Evolutionary conservation across 2,888 invertebrate genomes (phyloP), one percentile per base, ranked within the genome.

Genomic region (Petrophora chlorosata): DNA sequence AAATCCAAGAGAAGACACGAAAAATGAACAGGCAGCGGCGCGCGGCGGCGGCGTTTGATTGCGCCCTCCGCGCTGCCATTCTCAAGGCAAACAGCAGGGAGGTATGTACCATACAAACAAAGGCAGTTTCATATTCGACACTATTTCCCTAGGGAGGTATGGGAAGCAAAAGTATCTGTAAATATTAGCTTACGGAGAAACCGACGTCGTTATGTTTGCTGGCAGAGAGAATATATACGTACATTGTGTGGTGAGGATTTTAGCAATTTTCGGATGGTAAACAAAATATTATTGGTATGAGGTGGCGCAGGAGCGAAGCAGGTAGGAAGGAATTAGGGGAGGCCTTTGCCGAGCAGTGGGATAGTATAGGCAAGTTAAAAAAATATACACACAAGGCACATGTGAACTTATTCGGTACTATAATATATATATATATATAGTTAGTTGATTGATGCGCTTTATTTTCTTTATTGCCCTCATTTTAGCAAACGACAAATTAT

Each of bases 71-170:
- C 22, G 39, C 52, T 47, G 38, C 49, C 45, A 38, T 29, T 42
- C 26, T 28, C 10, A 28, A 23, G 19, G 10, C 35, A 39, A 41
- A 51, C 41, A 45, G 34, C 15, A 17, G 16, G 32, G 33, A 45
- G 22, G 35, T 52, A 47, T 10, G 35, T 47, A 53, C 43, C 52
- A 39, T 43, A 38, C 57, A 54, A 54, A 57, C 56, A 57, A 55
- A 67, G 63, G 61, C 63, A 56, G 52, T 60, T 65, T 71, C 67
- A 69, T 73, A 71, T 71, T 70, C 70, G 69, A 65, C 76, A 73
- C 72, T 76, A 79, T 79, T 79, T 79, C 79, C 79, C 78, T 48
- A 17, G 65, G 71, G 76, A 62, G 39, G 40, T 44, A 46, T 63
- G 42, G 44, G 50, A 41, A 59, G 61, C 48, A 60, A 52, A 55